Conservation (phyloP, 64 coral and sea anemone genomes). For the Platygyra sinensis region DNA sequence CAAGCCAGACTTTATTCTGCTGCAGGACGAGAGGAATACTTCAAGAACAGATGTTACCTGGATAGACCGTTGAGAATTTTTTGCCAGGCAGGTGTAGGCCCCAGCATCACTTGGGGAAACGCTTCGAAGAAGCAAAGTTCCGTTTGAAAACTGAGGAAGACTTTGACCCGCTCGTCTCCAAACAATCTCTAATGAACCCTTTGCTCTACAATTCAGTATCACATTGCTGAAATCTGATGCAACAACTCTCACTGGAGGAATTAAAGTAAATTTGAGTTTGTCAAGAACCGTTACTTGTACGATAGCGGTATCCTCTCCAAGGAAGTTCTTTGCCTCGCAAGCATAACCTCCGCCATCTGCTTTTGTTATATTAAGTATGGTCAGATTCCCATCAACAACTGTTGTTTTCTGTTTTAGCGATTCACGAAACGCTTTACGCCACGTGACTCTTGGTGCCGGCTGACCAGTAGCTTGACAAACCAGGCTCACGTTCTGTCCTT, state of each 20-base stretch:
- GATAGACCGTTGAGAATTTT: constrained; percentile 14
- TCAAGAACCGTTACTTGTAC: constrained; percentile 5
- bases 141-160: constrained; percentile 24
- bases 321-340: constrained; percentile 31
- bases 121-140: constrained; percentile 24
- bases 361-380: not conserved
- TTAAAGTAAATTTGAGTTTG: constrained; percentile 26
- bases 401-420: not conserved
- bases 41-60: not conserved
- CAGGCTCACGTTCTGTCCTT: constrained; percentile 30
- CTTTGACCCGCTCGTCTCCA: not conserved
- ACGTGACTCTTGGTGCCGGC: constrained; percentile 33
- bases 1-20: not conserved
- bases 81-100: constrained; percentile 5
- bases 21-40: not conserved
- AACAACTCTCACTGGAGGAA: not conserved
- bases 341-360: constrained; percentile 12
- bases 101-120: not conserved
- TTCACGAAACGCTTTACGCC: constrained; percentile 12
- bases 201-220: not conserved
- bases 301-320: constrained; percentile 1
- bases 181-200: not conserved
- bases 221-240: not conserved
- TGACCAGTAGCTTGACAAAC: constrained; percentile 33
- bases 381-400: not conserved